Evolutionary conservation across 1,140 invertebrate genomes (phyloP).

Genomic region (Eubasilissa regina): DNA sequence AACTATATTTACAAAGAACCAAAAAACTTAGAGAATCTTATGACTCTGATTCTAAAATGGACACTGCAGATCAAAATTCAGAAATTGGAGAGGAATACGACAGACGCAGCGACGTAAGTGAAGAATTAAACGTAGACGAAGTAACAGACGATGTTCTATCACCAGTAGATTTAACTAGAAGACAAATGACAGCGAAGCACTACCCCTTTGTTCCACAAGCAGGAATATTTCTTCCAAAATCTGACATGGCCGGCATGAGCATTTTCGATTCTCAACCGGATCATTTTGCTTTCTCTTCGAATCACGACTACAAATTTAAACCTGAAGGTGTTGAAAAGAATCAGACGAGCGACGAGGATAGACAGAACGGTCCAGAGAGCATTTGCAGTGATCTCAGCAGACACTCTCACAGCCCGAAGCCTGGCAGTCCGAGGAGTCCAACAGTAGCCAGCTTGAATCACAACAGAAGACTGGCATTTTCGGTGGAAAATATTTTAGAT

Average conservation of each 20-base stretch:
- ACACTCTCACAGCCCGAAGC: constrained; percentile 64
- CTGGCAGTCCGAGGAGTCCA: constrained; percentile 64
- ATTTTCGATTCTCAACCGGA: constrained; percentile 61
- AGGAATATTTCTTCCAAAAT: constrained; percentile 52
- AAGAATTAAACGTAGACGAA: constrained; percentile 67
- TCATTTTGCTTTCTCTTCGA: constrained; percentile 43
- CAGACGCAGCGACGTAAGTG: constrained; percentile 57
- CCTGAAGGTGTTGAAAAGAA: constrained; percentile 38
- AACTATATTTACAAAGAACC: constrained; percentile 51
- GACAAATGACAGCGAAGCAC: constrained; percentile 58
- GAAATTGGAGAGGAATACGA: constrained; percentile 65
- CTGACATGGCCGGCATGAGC: constrained; percentile 45
- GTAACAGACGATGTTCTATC: constrained; percentile 65
- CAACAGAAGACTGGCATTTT: constrained; percentile 81
- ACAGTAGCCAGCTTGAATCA: constrained; percentile 62
- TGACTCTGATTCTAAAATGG: constrained; percentile 54
- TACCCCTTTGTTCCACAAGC: constrained; percentile 56
- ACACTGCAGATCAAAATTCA: constrained; percentile 11
- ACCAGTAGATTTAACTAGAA: constrained; percentile 67
- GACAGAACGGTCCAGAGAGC: constrained; percentile 65
- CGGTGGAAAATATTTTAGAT: constrained; percentile 93
- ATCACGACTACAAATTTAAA: constrained; percentile 57
- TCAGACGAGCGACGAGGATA: constrained; percentile 40
- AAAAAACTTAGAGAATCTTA: constrained; percentile 55
- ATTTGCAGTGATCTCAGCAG: constrained; percentile 68